These are phyloP conservation scores for Brachionus manjavacas DNA, from an alignment of 1,140 invertebrate species.

Conservation along the genomic window DNA sequence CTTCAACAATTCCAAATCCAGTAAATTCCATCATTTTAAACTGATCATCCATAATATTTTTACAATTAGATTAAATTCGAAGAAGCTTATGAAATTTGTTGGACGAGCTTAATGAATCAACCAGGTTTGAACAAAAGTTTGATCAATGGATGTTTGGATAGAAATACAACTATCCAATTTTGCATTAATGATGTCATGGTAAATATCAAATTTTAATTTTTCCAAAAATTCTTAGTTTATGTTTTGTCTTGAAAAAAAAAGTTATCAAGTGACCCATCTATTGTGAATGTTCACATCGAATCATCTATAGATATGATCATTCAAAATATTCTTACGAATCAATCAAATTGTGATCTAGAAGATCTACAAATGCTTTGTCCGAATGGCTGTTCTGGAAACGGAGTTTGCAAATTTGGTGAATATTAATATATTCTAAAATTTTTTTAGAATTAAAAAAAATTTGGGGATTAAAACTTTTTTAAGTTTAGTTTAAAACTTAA, in stretches of 20 bases:
- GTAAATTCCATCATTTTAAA: neutral
- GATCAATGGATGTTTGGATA: neutral
- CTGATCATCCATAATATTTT: neutral
- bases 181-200: neutral
- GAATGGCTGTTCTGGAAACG: neutral
- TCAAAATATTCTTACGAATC: neutral
- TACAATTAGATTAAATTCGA: neutral
- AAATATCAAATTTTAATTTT: neutral
- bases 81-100: neutral
- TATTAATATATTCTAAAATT: neutral
- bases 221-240: neutral
- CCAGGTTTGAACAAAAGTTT: neutral
- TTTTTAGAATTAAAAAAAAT: neutral
- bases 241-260: neutral
- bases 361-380: neutral
- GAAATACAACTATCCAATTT: neutral
- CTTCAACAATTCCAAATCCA: neutral
- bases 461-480: neutral
- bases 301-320: slow-evolving; percentile 1
- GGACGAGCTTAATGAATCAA: neutral
- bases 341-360: neutral
- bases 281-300: slow-evolving; percentile 11
- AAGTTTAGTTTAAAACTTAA: neutral
- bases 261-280: neutral
- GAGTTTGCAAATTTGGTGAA: slow-evolving; percentile 7